A percentile compares a stretch with the other conserved stretches of the same genome.
Conservation (phyloP, 1,140 invertebrate genomes). For the Diprion similis region DNA sequence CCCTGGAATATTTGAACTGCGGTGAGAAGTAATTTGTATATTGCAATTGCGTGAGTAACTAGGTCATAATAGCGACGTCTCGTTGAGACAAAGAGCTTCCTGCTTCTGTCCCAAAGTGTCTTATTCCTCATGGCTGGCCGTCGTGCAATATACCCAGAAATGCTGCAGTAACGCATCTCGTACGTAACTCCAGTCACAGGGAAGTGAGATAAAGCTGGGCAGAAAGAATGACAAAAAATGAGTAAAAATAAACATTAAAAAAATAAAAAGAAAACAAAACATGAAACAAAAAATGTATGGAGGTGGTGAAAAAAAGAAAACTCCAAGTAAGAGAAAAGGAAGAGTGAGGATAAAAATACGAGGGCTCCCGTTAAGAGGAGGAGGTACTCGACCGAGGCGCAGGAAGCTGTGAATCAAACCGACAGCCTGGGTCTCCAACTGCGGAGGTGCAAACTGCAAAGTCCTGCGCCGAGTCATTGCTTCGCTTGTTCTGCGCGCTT, state of each 20-base stretch:
- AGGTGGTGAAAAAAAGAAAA: background rate
- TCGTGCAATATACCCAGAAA: background rate
- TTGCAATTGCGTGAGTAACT: background rate
- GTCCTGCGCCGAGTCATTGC: background rate
- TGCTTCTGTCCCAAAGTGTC: too few species aligned
- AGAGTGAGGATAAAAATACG: constrained; percentile 1
- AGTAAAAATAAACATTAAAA: background rate
- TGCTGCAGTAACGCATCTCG: background rate
- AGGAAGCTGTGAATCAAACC: constrained; percentile 5
- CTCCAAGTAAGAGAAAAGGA: background rate
- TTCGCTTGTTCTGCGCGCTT: background rate
- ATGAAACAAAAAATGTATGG: background rate
- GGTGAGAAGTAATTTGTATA: background rate
- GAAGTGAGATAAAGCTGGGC: constrained; percentile 1
- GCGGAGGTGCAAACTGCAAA: constrained; percentile 6
- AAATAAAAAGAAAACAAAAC: background rate
- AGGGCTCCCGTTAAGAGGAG: constrained; percentile 2
- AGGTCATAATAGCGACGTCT: background rate
- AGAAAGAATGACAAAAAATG: background rate
- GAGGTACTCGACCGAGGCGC: background rate
- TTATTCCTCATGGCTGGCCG: too few species aligned
- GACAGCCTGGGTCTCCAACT: background rate
- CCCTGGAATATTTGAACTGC: background rate
- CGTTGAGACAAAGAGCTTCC: background rate
- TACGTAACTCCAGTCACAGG: background rate